Percentiles rank a stretch among this genome's conserved stretches.
phyloP scores from a whole-genome alignment of 92 coral and sea anemone species.

The Phenganax subtilis region DNA sequence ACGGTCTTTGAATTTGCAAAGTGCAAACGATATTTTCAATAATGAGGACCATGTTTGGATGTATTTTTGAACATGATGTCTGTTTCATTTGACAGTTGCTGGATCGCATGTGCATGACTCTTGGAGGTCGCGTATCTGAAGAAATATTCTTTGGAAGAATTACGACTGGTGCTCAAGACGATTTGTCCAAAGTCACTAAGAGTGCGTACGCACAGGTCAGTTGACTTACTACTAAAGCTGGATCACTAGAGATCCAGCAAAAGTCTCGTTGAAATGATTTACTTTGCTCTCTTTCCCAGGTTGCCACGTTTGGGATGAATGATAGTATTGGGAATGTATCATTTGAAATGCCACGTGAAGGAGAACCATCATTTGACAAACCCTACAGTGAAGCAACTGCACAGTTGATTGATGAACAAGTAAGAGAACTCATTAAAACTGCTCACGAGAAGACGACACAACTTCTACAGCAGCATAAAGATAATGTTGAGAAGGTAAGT shows the following conservation, averaged over 20 bases:
- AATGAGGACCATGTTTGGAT: not conserved
- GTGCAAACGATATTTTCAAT: no score
- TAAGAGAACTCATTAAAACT: constrained; percentile 81
- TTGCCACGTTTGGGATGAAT: constrained; percentile 97
- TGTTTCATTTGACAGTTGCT: constrained; percentile 52
- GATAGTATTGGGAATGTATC: constrained; percentile 88
- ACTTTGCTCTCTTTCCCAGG: constrained; percentile 48
- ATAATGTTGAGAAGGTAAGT: constrained; percentile 83
- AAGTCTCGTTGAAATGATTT: not conserved
- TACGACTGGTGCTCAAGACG: constrained; percentile 99
- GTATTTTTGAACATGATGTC: not conserved
- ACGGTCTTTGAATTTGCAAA: no score
- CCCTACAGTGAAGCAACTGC: constrained; percentile 99
- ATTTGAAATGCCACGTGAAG: constrained; percentile 97
- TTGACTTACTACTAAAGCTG: not conserved
- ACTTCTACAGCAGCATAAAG: constrained; percentile 65
- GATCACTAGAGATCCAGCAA: constrained; percentile 8
- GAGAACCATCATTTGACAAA: constrained; percentile 92
- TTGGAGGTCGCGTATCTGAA: constrained; percentile 98
- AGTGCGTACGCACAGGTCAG: constrained; percentile 96
- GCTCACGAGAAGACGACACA: constrained; percentile 76
- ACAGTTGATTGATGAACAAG: constrained; percentile 98
- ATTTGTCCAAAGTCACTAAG: constrained; percentile 94
- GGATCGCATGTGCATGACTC: constrained; percentile 98
- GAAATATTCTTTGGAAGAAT: constrained; percentile 91